Base-by-base conservation (phyloP, 2,113 vertebrate genomes). In the Mus musculus region DNA sequence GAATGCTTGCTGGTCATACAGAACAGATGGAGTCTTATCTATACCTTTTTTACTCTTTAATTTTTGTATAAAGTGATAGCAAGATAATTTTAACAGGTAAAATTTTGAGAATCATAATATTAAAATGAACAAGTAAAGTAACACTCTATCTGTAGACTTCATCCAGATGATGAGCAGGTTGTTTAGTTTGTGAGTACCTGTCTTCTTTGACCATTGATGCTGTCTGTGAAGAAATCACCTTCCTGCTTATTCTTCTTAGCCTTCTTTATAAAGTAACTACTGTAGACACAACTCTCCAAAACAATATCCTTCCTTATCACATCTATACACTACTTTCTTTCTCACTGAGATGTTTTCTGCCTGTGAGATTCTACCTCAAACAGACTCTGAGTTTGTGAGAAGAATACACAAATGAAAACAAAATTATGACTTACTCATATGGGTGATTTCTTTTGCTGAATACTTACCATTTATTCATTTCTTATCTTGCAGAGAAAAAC, bases 101-200 rank as follows among this genome's bases (percentile, higher is more conserved):
- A 39, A 13, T 19, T 63, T 72, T 94, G 2, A 24, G 65, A 88
- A 22, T 65, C 19, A 76, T 71, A 17, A 19, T 59, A 30, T 42
- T 73, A 89, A 84, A 78, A 93, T 65, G 65, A 91, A 85, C 13
- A 65, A 56, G 26, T n/a, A 95, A 88, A 94, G 72, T 30, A 73
- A 10, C 36, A 80, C 75, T 59, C 65, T 30, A 52, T 65, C 33
- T 81, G 7, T 30, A 87, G 30, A 22, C 67, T 72, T 65, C 39
- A 16, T 77, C 59, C 8, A 16, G 16, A 81, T 89, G 5, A n/a
- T 39, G 92, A 4, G 36, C 46, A 95, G 69, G 20, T 14, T 30
- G 63, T 39, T 46, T 67, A 24, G 42, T 82, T 73, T 94, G 22
- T 63, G 78, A 72, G 69, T 46, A 7, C 2, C 36, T 39, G 3